These are phyloP conservation scores for Leptinotarsa tumamoca DNA, from an alignment of 2,888 invertebrate species.

Conservation along the genomic window DNA sequence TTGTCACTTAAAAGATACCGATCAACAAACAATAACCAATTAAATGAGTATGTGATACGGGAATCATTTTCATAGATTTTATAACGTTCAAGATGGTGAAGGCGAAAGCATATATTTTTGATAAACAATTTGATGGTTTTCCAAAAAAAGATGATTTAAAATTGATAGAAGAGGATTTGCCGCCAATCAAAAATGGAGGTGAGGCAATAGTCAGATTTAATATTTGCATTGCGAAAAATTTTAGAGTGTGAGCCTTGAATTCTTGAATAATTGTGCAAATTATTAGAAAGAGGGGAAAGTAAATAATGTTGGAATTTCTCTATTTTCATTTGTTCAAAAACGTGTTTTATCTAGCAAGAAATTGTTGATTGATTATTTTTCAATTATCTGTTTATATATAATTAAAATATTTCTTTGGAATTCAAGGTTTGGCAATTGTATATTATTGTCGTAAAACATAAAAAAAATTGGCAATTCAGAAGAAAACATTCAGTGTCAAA, in stretches of 20 bases:
- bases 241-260: too few relatives aligned
- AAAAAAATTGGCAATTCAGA: too few relatives aligned
- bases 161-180: conserved; percentile 76
- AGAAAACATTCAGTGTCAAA: too few relatives aligned
- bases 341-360: too few relatives aligned
- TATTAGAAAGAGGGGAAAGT: too few relatives aligned
- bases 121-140: conserved; percentile 75
- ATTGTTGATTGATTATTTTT: too few relatives aligned
- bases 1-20: too few relatives aligned
- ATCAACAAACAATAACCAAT: neutral
- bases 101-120: conserved; percentile 74
- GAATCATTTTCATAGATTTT: conserved; percentile 13
- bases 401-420: too few relatives aligned
- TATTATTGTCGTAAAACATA: too few relatives aligned
- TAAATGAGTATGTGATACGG: neutral
- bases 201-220: neutral
- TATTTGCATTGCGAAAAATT: neutral
- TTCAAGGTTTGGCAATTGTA: too few relatives aligned
- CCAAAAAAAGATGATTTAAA: conserved; percentile 76
- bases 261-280: too few relatives aligned
- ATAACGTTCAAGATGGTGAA: conserved; percentile 49
- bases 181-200: conserved; percentile 77
- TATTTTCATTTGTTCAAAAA: neutral
- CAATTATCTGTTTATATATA: too few relatives aligned
- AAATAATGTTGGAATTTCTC: neutral